These are phyloP conservation scores for Electrona antarctica DNA, from an alignment of 2,113 vertebrate genomes.

Conservation along the genomic window DNA sequence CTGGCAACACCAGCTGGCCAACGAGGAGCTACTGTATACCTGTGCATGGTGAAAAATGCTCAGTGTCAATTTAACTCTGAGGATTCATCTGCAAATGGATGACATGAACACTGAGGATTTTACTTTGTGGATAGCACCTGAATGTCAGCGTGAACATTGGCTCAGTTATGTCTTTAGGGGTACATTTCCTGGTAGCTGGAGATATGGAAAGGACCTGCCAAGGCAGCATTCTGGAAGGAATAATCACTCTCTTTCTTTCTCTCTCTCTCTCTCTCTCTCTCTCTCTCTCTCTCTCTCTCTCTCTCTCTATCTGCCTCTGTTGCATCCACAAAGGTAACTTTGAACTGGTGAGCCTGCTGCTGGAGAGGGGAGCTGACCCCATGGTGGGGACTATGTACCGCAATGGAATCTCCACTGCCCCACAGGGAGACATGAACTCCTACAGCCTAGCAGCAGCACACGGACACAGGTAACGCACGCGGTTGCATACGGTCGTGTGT, in stretches of 20 bases:
- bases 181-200: constrained; percentile 2
- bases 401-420: constrained; percentile 94
- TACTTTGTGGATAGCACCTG: constrained; percentile 13
- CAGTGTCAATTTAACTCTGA: too few relatives aligned
- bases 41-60: too few relatives aligned
- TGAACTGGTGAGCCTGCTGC: constrained; percentile 95
- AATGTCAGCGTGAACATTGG: constrained; percentile 34
- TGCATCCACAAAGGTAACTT: constrained; percentile 88
- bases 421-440: constrained; percentile 98
- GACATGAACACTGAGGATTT: too few relatives aligned
- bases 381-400: constrained; percentile 97
- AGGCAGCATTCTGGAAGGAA: constrained; percentile 22
- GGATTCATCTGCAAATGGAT: too few relatives aligned
- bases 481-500: too few relatives aligned
- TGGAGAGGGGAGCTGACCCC: constrained; percentile 94
- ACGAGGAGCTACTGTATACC: constrained; percentile 14
- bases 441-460: constrained; percentile 98
- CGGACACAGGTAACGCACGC: constrained; percentile 91
- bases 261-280: neutral
- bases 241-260: neutral
- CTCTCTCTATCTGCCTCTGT: neutral
- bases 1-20: constrained; percentile 29
- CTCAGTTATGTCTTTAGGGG: constrained; percentile 23
- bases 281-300: neutral
- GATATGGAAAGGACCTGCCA: constrained; percentile 37